Evolutionary conservation across 2,113 vertebrate species (phyloP).

Genomic region (Tupaia tana): DNA sequence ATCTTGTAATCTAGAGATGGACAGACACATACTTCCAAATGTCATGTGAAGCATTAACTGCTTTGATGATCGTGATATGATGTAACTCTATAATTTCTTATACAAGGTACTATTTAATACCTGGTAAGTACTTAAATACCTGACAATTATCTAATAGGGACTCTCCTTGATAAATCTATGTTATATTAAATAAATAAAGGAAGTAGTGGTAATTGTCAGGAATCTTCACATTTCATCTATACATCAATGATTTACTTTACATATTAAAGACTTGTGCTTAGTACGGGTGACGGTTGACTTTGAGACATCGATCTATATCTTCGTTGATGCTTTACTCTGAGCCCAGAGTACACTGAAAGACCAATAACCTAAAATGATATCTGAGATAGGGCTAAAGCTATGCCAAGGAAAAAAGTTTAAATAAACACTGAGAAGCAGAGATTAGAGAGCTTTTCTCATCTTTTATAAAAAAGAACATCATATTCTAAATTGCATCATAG

Average conservation of each 20-base stretch:
- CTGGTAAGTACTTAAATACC: no score
- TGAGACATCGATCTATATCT: background rate
- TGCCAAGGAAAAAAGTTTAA: background rate
- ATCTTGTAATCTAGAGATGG: background rate
- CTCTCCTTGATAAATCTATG: background rate
- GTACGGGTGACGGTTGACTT: background rate
- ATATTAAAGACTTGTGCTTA: conserved; percentile 7
- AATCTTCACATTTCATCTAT: background rate
- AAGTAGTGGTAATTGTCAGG: background rate
- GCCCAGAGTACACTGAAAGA: background rate
- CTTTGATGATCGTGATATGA: background rate
- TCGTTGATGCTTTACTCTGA: background rate
- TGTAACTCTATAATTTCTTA: background rate
- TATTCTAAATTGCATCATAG: conserved; percentile 60
- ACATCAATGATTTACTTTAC: conserved; percentile 4
- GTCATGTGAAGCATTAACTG: background rate
- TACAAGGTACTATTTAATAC: background rate
- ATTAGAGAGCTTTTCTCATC: background rate
- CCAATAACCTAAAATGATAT: background rate
- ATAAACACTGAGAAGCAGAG: background rate
- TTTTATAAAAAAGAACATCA: conserved; percentile 24
- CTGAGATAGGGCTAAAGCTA: background rate
- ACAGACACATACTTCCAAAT: background rate
- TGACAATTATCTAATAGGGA: background rate
- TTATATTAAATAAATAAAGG: background rate